Percentiles rank a stretch among this genome's conserved stretches.
Evolutionary conservation across 2,797 vertebrate species (phyloP).

Genomic region (Sphaeramia orbicularis): DNA sequence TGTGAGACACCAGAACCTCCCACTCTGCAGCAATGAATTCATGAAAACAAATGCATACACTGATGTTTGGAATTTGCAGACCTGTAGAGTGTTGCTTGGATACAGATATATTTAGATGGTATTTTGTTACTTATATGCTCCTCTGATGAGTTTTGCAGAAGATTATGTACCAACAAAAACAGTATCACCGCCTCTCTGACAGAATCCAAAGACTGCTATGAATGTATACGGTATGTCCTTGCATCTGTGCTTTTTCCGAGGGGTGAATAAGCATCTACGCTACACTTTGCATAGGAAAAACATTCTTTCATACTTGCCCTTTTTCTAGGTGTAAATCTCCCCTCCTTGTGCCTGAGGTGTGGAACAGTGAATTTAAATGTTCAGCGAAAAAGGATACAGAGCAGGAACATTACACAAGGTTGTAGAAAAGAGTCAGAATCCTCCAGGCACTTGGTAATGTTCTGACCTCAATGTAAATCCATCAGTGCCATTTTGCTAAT

Average conservation of each 20-base stretch:
- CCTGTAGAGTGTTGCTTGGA: constrained; percentile 23
- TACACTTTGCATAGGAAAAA: constrained; percentile 12
- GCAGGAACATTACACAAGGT: constrained; percentile 65
- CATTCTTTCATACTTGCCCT: constrained; percentile 17
- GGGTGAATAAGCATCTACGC: constrained; percentile 2
- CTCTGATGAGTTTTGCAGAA: constrained; percentile 1
- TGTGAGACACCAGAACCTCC: neutral
- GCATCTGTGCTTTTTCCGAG: neutral
- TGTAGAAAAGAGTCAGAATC: constrained; percentile 59
- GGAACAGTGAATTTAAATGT: constrained; percentile 60
- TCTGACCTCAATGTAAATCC: constrained; percentile 77
- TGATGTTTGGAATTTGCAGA: neutral
- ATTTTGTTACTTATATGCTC: constrained; percentile 8
- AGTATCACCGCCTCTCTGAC: constrained; percentile 1
- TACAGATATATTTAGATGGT: neutral
- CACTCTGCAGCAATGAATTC: constrained; percentile 14
- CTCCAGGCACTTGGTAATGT: constrained; percentile 65
- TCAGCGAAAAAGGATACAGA: constrained; percentile 49
- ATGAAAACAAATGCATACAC: constrained; percentile 5
- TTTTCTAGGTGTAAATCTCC: constrained; percentile 43
- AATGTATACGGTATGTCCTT: no score
- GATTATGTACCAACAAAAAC: constrained; percentile 1
- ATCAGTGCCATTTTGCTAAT: constrained; percentile 79
- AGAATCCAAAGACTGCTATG: neutral
- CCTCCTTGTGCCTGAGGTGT: constrained; percentile 51